These are phyloP conservation scores for Recurvirostra avosetta DNA, from an alignment of 2,113 vertebrate genomes.

Conservation along the genomic window DNA sequence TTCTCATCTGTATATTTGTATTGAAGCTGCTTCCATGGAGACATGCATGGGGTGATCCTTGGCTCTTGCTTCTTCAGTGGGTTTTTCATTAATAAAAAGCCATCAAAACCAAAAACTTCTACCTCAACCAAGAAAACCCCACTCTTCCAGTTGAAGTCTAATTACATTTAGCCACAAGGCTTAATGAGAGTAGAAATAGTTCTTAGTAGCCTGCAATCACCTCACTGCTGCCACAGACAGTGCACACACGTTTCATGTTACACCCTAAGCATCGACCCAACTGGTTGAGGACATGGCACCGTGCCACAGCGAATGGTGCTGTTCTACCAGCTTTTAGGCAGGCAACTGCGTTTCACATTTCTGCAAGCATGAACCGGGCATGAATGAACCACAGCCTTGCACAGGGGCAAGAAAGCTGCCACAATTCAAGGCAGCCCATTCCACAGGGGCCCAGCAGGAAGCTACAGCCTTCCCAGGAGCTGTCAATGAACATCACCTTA, in stretches of 20 bases:
- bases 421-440: not conserved
- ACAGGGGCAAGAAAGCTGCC: not conserved
- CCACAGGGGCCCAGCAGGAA: not conserved
- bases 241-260: not conserved
- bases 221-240: not conserved
- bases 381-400: not conserved
- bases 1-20: not conserved
- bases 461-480: not conserved
- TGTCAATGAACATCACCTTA: not conserved
- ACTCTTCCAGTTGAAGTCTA: not conserved
- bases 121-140: not conserved
- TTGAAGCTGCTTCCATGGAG: not conserved
- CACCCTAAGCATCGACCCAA: not conserved
- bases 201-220: not conserved
- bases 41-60: not conserved
- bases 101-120: not conserved
- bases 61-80: not conserved
- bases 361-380: not conserved
- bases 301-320: accelerated
- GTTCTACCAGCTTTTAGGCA: not conserved
- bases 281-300: not conserved
- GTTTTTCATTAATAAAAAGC: not conserved
- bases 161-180: not conserved
- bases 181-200: not conserved
- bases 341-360: not conserved